phyloP scores from a whole-genome alignment of 2,113 vertebrate species.

The Columba livia region DNA sequence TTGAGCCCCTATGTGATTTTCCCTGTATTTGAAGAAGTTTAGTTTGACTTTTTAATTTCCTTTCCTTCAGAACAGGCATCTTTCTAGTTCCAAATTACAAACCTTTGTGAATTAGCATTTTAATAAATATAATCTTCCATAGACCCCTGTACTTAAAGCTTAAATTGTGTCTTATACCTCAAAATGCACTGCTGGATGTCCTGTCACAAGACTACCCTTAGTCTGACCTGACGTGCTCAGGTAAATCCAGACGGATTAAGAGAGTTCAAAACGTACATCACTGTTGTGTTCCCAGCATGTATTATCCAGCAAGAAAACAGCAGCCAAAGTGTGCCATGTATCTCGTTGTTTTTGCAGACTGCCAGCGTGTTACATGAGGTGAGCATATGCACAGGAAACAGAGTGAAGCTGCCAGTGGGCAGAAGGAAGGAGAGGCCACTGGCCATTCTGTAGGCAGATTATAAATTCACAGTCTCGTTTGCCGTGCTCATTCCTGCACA shows the following conservation, averaged over 20 bases:
- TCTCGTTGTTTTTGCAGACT: background rate
- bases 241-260: background rate
- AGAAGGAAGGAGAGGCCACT: background rate
- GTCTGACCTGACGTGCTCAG: background rate
- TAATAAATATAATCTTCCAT: background rate
- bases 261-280: background rate
- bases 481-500: background rate
- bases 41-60: background rate
- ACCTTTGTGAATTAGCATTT: background rate
- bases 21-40: background rate
- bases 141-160: background rate
- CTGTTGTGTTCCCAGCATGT: background rate
- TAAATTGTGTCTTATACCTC: background rate
- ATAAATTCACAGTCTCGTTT: background rate
- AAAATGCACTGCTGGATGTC: background rate
- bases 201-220: background rate
- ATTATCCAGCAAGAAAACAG: background rate
- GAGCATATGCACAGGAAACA: background rate
- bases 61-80: background rate
- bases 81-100: background rate
- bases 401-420: background rate
- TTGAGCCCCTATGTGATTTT: background rate
- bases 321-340: background rate
- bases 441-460: background rate
- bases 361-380: background rate